Evolutionary conservation across 2,888 invertebrate genomes (phyloP), one percentile per base, ranked within the genome.

Genomic region (Tromatobia lineatoria): DNA sequence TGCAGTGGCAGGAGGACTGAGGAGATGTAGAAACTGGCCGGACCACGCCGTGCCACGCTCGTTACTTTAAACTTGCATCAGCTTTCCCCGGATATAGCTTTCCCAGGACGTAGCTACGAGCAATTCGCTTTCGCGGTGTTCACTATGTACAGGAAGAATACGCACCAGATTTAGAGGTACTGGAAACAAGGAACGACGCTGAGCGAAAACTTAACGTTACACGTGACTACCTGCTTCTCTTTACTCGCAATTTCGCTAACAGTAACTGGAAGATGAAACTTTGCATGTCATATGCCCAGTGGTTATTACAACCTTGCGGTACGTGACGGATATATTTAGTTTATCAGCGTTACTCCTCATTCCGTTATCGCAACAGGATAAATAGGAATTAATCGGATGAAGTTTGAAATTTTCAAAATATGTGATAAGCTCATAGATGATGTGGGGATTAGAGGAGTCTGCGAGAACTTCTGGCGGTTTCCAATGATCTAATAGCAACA

Each of bases 251-350:
- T 54, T 74, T 61, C 25, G 59, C 64, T 25, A 79, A 75, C 64
- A 71, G 52, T 64, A 75, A 75, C 75, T n/a, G 69, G 25, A 74
- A 73, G 73, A 78, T 29, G 73, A 82, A 82, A 73, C 66, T 82
- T 82, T 82, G 73, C 67, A 71, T 73, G 73, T 73, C 77, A 47
- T 50, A 73, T 73, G 57, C 47, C 47, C 57, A 50, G 50, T 59
- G 77, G 67, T 67, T 78, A 78, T 82, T 59, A 70, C 73, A 73
- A 82, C 57, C 77, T 78, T 52, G 18, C 20, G 29, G 15, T 50
- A 52, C 73, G 73, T 78, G 77, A 81, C 73, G 82, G 77, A 77
- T 78, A 78, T 82, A 18, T 67, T 57, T 47, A 66, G 59, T 70
- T 34, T 69, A 34, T 20, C 18, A 3, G 61, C 59, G 57, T 73